These are phyloP conservation scores for Apostichopus parvimensis DNA, from an alignment of 35 echinoderm and acorn worm species.

Conservation along the genomic window DNA sequence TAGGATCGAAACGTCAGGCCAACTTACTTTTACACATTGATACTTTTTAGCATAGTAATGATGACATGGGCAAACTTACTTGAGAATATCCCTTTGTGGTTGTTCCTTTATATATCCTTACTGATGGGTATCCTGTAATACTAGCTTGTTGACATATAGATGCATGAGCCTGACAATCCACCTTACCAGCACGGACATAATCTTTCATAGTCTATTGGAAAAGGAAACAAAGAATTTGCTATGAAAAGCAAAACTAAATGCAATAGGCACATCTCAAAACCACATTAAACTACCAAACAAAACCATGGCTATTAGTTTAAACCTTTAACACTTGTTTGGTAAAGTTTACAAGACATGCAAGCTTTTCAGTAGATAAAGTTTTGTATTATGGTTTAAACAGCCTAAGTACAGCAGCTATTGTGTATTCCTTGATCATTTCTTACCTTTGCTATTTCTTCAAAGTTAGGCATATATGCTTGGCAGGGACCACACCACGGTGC, in stretches of 20 bases:
- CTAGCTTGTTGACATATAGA: constrained; percentile 81
- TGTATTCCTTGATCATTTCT: background rate
- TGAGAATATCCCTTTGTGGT: constrained; percentile 76
- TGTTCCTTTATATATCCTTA: constrained; percentile 90
- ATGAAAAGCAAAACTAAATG: no score
- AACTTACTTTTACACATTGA: no score
- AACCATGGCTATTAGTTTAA: no score
- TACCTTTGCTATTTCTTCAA: constrained; percentile 86
- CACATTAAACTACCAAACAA: no score
- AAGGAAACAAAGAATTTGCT: background rate
- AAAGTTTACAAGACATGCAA: no score
- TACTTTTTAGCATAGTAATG: no score
- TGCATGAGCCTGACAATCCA: constrained; percentile 78
- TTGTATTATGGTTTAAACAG: no score
- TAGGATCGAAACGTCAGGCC: no score
- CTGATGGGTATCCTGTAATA: constrained; percentile 78
- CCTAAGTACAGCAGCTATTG: no score
- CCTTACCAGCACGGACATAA: constrained; percentile 79
- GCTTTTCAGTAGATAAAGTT: no score
- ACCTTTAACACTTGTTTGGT: no score
- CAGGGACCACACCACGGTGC: constrained; percentile 87
- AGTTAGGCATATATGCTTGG: constrained; percentile 73
- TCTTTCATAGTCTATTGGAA: constrained; percentile 72
- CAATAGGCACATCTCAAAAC: no score
- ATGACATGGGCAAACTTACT: constrained; percentile 37